Percentiles rank a stretch among this genome's conserved stretches.
Conservation (phyloP, 2,888 invertebrate genomes). For the Eudasyphora cyanicolor region DNA sequence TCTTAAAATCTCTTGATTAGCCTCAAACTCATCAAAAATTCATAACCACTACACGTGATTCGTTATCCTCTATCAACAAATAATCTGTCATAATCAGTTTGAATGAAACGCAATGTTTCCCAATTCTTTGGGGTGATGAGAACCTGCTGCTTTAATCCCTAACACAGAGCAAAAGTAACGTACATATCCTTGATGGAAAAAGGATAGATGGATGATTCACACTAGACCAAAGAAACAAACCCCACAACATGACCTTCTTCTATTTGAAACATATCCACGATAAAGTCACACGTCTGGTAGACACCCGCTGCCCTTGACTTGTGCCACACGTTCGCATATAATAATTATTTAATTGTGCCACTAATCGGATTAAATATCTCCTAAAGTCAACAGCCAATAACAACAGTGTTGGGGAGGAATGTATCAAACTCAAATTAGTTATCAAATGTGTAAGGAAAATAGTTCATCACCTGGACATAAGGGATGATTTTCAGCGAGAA, state of each 20-base stretch:
- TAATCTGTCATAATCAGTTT: conserved; percentile 41
- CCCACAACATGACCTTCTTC: not conserved
- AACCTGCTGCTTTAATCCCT: conserved; percentile 73
- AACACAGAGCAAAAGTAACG: conserved; percentile 70
- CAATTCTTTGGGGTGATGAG: conserved; percentile 68
- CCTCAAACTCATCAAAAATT: conserved; percentile 56
- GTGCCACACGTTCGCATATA: no score
- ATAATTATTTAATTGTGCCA: conserved; percentile 68
- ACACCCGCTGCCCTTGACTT: conserved; percentile 67
- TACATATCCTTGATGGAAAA: conserved; percentile 21
- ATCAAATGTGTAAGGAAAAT: conserved; percentile 45
- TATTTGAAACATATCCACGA: not conserved
- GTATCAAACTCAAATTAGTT: conserved; percentile 77
- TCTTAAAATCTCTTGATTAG: not conserved
- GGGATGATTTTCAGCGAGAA: conserved; percentile 43
- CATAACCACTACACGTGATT: conserved; percentile 64
- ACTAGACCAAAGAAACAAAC: conserved; percentile 7
- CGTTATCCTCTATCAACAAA: conserved; percentile 61
- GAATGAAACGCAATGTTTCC: not conserved
- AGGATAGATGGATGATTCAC: not conserved
- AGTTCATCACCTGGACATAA: not conserved
- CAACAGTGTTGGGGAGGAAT: conserved; percentile 32
- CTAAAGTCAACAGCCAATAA: conserved; percentile 68
- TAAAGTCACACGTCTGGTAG: conserved; percentile 58
- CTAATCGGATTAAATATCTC: conserved; percentile 73